phyloP scores from a whole-genome alignment of 2,113 vertebrate genomes.

The Panurus biarmicus region DNA sequence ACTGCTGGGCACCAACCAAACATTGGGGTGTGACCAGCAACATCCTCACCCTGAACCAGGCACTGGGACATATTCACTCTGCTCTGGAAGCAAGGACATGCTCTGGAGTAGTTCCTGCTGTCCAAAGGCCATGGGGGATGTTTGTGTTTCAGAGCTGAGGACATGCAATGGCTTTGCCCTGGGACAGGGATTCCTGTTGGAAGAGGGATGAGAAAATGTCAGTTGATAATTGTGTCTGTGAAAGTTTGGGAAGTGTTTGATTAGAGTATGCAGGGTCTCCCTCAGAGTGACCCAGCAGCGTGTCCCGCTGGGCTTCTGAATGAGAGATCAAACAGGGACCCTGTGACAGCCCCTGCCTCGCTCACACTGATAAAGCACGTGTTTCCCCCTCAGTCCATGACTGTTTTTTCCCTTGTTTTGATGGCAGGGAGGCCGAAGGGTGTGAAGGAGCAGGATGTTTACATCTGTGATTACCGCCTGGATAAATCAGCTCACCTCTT shows the following conservation, averaged over 20 bases:
- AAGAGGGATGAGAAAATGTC: neutral
- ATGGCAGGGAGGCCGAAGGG: constrained; percentile 89
- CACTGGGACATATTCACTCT: neutral
- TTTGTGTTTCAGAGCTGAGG: neutral
- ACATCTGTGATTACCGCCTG: constrained; percentile 96
- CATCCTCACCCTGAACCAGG: neutral
- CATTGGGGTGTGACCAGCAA: neutral
- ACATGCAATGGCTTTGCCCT: fast-evolving
- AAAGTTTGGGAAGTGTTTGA: neutral
- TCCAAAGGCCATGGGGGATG: fast-evolving
- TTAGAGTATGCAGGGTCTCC: neutral
- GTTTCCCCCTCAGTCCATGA: neutral
- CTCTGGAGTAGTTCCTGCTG: neutral
- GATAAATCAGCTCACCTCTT: constrained; percentile 98
- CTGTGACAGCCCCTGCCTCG: neutral
- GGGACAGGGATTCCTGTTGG: neutral
- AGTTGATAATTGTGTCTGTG: neutral
- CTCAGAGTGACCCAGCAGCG: neutral
- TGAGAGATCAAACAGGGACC: fast-evolving
- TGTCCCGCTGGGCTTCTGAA: neutral
- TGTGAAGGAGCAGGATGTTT: constrained; percentile 93
- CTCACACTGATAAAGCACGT: neutral
- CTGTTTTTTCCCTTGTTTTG: neutral
- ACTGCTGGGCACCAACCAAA: neutral
- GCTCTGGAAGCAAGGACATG: neutral